Conservation (phyloP, 2,113 vertebrate species). For the Hemibagrus wyckioides region DNA sequence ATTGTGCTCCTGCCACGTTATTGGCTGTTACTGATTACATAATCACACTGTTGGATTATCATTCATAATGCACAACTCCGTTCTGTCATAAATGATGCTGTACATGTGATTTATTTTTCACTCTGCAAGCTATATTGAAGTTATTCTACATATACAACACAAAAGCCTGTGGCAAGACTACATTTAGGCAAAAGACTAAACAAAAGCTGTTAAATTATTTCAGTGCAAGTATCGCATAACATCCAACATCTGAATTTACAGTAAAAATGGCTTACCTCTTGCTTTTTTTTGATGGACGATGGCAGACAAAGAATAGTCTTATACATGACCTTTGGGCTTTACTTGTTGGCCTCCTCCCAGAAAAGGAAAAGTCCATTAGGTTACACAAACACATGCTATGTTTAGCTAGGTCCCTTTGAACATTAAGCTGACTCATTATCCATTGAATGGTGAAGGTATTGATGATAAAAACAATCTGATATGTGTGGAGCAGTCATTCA, state of each 20-base stretch:
- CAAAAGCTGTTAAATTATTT: not conserved
- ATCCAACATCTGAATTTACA: not conserved
- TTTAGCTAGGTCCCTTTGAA: constrained; percentile 26
- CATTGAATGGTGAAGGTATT: not conserved
- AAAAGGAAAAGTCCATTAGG: constrained; percentile 42
- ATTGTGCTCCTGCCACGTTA: not conserved
- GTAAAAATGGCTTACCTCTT: not conserved
- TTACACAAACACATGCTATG: constrained; percentile 37
- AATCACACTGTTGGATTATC: not conserved
- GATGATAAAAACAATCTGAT: not conserved
- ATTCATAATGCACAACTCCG: not conserved
- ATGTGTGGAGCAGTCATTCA: not conserved
- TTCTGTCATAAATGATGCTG: not conserved
- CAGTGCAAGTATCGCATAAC: not conserved
- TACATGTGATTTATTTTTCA: not conserved
- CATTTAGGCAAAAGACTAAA: not conserved
- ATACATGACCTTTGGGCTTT: constrained; percentile 30
- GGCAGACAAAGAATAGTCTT: constrained; percentile 34
- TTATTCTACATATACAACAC: too few species aligned
- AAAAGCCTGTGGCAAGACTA: too few species aligned
- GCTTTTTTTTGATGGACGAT: constrained; percentile 17
- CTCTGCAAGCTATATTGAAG: not conserved
- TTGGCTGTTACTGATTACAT: not conserved
- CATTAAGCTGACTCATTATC: constrained; percentile 18
- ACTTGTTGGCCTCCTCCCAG: constrained; percentile 17